Conservation (phyloP, 2,113 vertebrate species). For the Azemiops feae region DNA sequence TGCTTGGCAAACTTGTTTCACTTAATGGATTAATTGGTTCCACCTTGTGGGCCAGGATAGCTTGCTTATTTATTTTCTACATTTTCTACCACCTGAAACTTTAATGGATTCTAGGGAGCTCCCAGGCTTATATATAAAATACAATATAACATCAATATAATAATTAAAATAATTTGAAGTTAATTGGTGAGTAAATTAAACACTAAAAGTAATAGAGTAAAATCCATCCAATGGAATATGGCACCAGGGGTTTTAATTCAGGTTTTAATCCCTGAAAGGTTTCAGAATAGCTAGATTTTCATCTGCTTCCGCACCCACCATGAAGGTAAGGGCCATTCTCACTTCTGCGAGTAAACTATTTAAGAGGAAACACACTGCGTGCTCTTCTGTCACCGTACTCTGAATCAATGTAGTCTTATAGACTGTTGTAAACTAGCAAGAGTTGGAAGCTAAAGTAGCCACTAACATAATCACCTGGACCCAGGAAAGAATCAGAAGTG, state of each 20-base stretch:
- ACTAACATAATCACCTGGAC: not conserved
- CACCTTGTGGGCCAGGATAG: not conserved
- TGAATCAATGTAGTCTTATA: not conserved
- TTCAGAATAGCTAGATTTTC: too few relatives aligned
- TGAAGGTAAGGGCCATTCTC: not conserved
- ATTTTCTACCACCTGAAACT: too few relatives aligned
- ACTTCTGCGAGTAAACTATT: not conserved
- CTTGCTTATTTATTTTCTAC: not conserved
- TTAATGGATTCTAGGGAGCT: too few relatives aligned
- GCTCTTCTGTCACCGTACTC: not conserved
- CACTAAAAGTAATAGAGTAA: too few relatives aligned
- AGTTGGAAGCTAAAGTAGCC: not conserved
- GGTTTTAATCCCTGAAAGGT: too few relatives aligned
- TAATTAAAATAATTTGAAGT: too few relatives aligned
- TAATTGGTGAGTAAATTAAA: too few relatives aligned
- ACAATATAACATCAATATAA: too few relatives aligned
- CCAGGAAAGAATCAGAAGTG: not conserved
- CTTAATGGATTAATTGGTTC: constrained; percentile 33
- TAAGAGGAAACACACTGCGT: not conserved
- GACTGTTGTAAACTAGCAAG: not conserved
- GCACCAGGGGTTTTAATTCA: too few relatives aligned
- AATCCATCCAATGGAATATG: too few relatives aligned
- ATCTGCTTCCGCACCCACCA: not conserved
- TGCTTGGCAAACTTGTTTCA: constrained; percentile 12
- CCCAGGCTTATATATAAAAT: too few relatives aligned